Percentiles rank a stretch among this genome's conserved stretches.
phyloP scores from a whole-genome alignment of 2,113 vertebrate genomes.

The Tetraodon nigroviridis region DNA sequence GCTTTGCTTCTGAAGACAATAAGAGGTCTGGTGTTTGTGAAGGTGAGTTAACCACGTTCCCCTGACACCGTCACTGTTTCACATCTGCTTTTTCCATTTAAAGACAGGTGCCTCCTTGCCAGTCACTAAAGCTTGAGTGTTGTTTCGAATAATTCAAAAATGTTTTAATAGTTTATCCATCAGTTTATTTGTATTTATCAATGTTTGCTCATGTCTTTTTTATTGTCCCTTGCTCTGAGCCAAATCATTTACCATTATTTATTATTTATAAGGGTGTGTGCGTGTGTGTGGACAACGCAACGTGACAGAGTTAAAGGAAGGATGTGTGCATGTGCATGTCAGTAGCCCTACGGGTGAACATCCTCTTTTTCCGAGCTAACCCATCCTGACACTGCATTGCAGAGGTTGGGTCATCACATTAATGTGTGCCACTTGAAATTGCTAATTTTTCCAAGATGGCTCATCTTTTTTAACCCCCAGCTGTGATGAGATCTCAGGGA shows the following conservation, averaged over 20 bases:
- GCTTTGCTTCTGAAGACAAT: slow-evolving; percentile 73
- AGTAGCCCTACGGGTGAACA: slow-evolving; percentile 36
- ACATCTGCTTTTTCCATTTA: too few relatives aligned
- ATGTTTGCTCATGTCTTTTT: slow-evolving; percentile 41
- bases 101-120: too few relatives aligned
- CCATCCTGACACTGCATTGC: slow-evolving; percentile 59
- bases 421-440: slow-evolving; percentile 68
- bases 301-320: slow-evolving; percentile 8
- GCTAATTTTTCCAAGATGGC: slow-evolving; percentile 64
- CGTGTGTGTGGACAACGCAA: not conserved
- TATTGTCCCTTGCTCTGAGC: slow-evolving; percentile 53
- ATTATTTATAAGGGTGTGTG: slow-evolving; percentile 17
- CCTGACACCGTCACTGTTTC: not conserved
- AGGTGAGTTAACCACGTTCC: slow-evolving; percentile 62
- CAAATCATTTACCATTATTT: slow-evolving; percentile 67
- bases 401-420: slow-evolving; percentile 57
- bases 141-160: too few relatives aligned
- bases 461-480: slow-evolving; percentile 63
- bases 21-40: slow-evolving; percentile 77
- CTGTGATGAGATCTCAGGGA: slow-evolving; percentile 58
- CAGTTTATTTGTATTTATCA: slow-evolving; percentile 40
- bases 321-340: not conserved
- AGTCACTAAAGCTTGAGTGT: too few relatives aligned
- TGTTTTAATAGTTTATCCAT: too few relatives aligned
- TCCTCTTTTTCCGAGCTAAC: slow-evolving; percentile 61